phyloP scores from a whole-genome alignment of 1,140 invertebrate genomes.

The Anoplolepis gracilipes region DNA sequence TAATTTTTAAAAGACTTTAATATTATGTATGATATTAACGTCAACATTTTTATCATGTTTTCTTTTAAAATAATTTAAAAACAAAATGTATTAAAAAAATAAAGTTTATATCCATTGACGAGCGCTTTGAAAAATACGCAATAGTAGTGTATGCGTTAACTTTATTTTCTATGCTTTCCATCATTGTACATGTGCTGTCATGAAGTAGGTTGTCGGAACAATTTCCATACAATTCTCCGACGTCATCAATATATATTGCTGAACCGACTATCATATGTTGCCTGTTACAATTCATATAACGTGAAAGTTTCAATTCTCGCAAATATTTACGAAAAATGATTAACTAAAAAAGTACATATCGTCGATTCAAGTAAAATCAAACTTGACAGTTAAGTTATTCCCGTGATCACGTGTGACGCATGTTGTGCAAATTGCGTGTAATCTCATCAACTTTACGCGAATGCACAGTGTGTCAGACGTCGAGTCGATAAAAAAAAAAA shows the following conservation, averaged over 20 bases:
- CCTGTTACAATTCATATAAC: neutral
- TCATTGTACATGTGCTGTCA: neutral
- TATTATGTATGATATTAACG: neutral
- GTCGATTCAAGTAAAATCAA: conserved; percentile 16
- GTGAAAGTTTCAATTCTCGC: conserved; percentile 5
- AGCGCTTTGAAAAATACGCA: conserved; percentile 10
- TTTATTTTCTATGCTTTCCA: conserved; percentile 35
- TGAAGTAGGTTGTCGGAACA: conserved; percentile 1
- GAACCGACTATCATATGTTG: conserved; percentile 16
- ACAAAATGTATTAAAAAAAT: neutral
- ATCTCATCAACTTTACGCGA: neutral
- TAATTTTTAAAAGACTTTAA: neutral
- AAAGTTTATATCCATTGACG: conserved; percentile 4
- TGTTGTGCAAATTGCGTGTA: neutral
- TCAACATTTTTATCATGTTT: neutral
- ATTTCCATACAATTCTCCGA: conserved; percentile 36
- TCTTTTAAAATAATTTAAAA: conserved; percentile 5
- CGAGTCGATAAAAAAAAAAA: neutral
- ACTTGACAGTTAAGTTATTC: conserved; percentile 28
- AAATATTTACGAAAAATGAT: neutral
- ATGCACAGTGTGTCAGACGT: neutral
- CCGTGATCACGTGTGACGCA: neutral
- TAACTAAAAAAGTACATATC: neutral
- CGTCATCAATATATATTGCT: neutral
- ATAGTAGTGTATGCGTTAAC: neutral